Evolutionary conservation across 2,888 invertebrate species (phyloP), one percentile per base, ranked within the genome.

Genomic region (Saturnia pavonia): DNA sequence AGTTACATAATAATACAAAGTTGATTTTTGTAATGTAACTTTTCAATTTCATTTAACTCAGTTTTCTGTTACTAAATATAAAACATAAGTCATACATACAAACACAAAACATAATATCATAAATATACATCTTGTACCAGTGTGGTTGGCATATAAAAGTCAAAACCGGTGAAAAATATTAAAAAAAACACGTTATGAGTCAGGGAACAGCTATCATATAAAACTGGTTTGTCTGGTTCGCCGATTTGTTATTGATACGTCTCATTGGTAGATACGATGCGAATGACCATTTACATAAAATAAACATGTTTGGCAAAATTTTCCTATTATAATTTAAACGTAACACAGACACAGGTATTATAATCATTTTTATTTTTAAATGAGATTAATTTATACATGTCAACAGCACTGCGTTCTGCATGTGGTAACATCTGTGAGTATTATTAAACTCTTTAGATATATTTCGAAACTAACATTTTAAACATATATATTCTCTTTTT

Each of bases 161-260:
- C 68, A 51, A 68, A 68, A 63, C 70, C 72, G 69, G n/a, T 69
- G 73, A 48, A 68, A 73, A 74, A 72, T 75, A 72, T 73, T 74
- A 78, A 74, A 73, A 78, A 74, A 77, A 68, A 40, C 75, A 74
- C 72, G 74, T 69, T 76, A 80, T 85, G 84, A 80, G 76, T 84
- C 82, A 81, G 78, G 76, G 78, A 79, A 74, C 78, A 73, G 79
- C 80, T 75, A 76, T 76, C 67, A 77, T 75, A 73, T 72, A 69
- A 74, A 85, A 87, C 86, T 77, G 81, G 86, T 86, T 82, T 78
- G 77, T 76, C 85, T 78, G 78, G 86, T 87, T 82, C 76, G 75
- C 73, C 77, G 77, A 80, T 79, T 81, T 75, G 77, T 76, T 77
- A 81, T 76, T 74, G 75, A 80, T 79, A 76, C 74, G 72, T 80